Evolutionary conservation across 2,888 invertebrate species (phyloP), one percentile per base, ranked within the genome.

Genomic region (Hirtodrosophila cameraria): DNA sequence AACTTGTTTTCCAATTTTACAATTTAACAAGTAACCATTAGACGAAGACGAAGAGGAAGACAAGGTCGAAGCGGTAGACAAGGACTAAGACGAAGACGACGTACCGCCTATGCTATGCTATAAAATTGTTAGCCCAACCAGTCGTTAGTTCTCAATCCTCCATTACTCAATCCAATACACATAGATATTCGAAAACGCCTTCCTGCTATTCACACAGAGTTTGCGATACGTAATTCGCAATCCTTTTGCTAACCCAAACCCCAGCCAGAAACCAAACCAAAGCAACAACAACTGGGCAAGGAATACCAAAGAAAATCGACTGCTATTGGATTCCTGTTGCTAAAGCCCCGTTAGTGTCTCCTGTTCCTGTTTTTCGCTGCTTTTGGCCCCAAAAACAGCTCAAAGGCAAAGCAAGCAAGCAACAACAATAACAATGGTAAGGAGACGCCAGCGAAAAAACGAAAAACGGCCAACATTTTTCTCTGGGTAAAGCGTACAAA

Each of bases 1-100:
- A 90, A 89, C 87, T 90, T 89, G 86, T 89, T 88, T 88, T 85
- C 87, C 78, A 88, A 88, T 90, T 89, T 89, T 85, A 86, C 89
- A 90, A 89, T 89, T 89, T 89, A 89, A 86, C 86, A 88, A 87
- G 86, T 85, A 78, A 70, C 75, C 85, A 86, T 83, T 83, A 86
- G 82, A 82, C 65, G 52, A 43, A 33, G 43, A 31, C 43, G 45
- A 12, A 55, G 52, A 11, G 30, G 50, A 23, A 9, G 8, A 16
- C n/a, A 13, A 11, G 0, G 57, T 0, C n/a, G 23, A 8, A 12
- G 35, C n/a, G 11, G 54, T 7, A 11, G 50, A 39, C 52, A 28
- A 53, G 50, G 41, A 13, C 30, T 53, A 28, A 25, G 27, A 7
- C 25, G 3, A 6, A 15, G 33, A 30, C 28, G 27, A 39, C 52